These are phyloP conservation scores for Hyposoter didymator DNA, from an alignment of 2,888 invertebrate species.

Conservation along the genomic window DNA sequence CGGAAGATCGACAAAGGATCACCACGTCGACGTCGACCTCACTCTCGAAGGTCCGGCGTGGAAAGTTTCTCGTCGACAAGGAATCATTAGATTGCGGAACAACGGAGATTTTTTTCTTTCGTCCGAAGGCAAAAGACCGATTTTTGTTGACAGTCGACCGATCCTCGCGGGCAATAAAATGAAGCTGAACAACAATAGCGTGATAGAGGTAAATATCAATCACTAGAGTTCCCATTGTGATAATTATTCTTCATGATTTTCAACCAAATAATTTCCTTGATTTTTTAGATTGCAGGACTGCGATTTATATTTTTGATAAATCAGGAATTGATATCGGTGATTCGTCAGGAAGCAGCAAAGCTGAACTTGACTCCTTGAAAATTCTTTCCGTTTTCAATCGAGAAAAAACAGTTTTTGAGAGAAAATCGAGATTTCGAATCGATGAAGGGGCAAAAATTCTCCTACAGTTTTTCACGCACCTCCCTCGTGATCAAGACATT, in stretches of 20 bases:
- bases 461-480: constrained; percentile 19
- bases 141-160: constrained; percentile 97
- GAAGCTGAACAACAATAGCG: constrained; percentile 96
- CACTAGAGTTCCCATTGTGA: background rate
- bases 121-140: constrained; percentile 97
- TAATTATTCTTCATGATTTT: background rate
- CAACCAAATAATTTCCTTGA: constrained; percentile 39
- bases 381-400: background rate
- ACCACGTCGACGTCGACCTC: constrained; percentile 96
- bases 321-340: constrained; percentile 95
- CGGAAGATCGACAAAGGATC: constrained; percentile 95
- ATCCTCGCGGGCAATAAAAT: constrained; percentile 95
- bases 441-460: background rate
- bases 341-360: constrained; percentile 94
- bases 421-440: background rate
- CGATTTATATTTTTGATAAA: constrained; percentile 97
- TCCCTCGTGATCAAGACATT: constrained; percentile 15
- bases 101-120: constrained; percentile 98
- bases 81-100: constrained; percentile 94
- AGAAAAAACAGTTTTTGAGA: background rate
- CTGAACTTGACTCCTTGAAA: constrained; percentile 86
- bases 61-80: constrained; percentile 97
- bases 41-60: constrained; percentile 97
- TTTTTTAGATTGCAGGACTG: constrained; percentile 92
- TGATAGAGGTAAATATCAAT: constrained; percentile 90